A percentile compares a stretch with the other conserved stretches of the same genome.
Evolutionary conservation across 2,113 vertebrate genomes (phyloP).

Genomic region (Hydrolagus affinis): DNA sequence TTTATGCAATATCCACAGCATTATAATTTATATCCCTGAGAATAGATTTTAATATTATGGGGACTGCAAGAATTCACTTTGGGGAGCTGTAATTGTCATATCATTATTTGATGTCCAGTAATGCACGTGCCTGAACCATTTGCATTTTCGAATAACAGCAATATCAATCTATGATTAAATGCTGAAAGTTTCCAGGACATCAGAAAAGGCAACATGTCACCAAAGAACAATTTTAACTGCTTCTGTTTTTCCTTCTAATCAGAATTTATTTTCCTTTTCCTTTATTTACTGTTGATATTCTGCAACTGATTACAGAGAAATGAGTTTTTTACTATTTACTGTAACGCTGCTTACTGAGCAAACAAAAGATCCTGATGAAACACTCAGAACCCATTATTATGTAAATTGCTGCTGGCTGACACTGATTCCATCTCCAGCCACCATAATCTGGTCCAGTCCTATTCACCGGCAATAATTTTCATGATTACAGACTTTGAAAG

Average conservation of each 20-base stretch:
- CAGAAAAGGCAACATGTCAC: neutral
- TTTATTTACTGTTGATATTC: constrained; percentile 76
- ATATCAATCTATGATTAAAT: neutral
- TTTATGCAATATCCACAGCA: neutral
- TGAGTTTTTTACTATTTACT: constrained; percentile 89
- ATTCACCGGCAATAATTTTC: constrained; percentile 84
- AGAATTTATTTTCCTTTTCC: constrained; percentile 61
- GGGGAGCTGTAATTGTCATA: neutral
- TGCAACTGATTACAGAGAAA: constrained; percentile 75
- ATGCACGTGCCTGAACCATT: neutral
- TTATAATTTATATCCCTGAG: neutral
- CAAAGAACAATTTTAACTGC: constrained; percentile 18
- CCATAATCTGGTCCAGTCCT: constrained; percentile 69
- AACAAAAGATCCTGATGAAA: constrained; percentile 91
- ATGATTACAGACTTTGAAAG: constrained; percentile 80
- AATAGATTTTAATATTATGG: neutral
- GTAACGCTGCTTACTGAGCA: constrained; percentile 72
- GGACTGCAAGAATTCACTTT: neutral
- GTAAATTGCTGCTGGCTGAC: constrained; percentile 80
- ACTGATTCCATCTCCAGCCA: constrained; percentile 72
- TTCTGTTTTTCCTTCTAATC: constrained; percentile 54
- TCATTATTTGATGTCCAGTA: neutral
- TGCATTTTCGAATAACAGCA: constrained; percentile 8
- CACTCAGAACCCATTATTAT: constrained; percentile 84
- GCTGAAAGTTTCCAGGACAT: constrained; percentile 14